A percentile compares a stretch with the other conserved stretches of the same genome.
Conservation (phyloP, 2,797 vertebrate genomes). For the Danio tinwini region DNA sequence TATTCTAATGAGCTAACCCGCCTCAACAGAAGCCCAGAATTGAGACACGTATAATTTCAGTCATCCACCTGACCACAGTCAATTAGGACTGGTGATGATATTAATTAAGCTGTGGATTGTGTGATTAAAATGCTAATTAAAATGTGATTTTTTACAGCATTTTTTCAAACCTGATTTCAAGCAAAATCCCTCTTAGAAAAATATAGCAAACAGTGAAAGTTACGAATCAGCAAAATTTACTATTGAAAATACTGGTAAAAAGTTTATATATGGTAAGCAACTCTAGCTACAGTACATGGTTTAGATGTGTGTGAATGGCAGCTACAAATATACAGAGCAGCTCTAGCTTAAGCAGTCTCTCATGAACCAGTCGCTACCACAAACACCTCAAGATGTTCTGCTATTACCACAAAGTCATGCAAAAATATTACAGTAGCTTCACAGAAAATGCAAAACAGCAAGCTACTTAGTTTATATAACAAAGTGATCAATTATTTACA, state of each 20-base stretch:
- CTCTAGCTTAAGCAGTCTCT: neutral
- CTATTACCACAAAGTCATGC: neutral
- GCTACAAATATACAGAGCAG: neutral
- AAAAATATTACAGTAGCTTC: neutral
- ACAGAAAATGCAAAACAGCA: neutral
- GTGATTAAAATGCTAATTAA: neutral
- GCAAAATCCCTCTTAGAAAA: neutral
- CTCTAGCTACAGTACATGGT: too few species aligned
- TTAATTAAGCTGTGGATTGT: neutral
- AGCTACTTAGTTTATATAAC: too few species aligned
- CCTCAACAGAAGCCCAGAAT: conserved; percentile 16
- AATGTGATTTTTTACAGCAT: too few species aligned
- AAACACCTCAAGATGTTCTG: neutral
- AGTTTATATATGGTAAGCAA: too few species aligned
- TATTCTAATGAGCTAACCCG: conserved; percentile 32
- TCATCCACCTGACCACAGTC: neutral
- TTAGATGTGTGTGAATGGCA: neutral
- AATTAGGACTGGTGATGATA: neutral
- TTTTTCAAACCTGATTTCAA: neutral
- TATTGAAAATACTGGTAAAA: neutral
- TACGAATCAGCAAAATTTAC: neutral
- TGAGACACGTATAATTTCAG: neutral
- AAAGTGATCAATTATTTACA: too few species aligned
- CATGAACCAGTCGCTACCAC: neutral
- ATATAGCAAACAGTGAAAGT: neutral